Evolutionary conservation across 2,113 vertebrate genomes (phyloP).

Genomic region (Gambusia holbrooki): DNA sequence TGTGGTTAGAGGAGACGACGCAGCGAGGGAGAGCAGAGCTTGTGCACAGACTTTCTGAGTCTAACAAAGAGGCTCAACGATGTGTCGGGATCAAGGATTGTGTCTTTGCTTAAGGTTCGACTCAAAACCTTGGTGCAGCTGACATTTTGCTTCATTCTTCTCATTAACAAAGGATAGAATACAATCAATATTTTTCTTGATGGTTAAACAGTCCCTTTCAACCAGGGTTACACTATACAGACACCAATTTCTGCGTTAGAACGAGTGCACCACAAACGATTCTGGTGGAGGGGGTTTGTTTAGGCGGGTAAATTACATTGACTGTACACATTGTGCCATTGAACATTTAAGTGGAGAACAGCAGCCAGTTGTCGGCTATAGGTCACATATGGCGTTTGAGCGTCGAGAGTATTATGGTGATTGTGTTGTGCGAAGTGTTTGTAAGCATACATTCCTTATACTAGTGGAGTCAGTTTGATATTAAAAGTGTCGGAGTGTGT

Average conservation of each 20-base stretch:
- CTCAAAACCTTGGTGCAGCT: constrained; percentile 55
- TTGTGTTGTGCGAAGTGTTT: constrained; percentile 74
- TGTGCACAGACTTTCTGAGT: constrained; percentile 67
- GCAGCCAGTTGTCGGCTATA: constrained; percentile 65
- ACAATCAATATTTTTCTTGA: constrained; percentile 55
- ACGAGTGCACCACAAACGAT: constrained; percentile 69
- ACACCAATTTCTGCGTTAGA: constrained; percentile 67
- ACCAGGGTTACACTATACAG: constrained; percentile 67
- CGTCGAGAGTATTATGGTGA: constrained; percentile 66
- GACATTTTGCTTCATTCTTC: constrained; percentile 51
- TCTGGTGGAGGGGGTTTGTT: constrained; percentile 62
- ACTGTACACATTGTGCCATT: constrained; percentile 78
- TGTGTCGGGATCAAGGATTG: constrained; percentile 38
- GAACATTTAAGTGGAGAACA: constrained; percentile 75
- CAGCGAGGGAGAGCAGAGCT: constrained; percentile 55
- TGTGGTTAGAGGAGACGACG: constrained; percentile 36
- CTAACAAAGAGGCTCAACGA: constrained; percentile 30
- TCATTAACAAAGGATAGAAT: constrained; percentile 67
- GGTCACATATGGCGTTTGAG: constrained; percentile 71
- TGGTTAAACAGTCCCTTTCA: constrained; percentile 60
- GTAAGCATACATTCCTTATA: constrained; percentile 84
- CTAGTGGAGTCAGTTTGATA: constrained; percentile 75
- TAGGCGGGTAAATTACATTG: constrained; percentile 68
- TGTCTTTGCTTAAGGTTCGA: constrained; percentile 44
- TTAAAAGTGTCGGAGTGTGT: constrained; percentile 73